phyloP scores from a whole-genome alignment of 2,888 invertebrate genomes.

The Nephrotoma guestfalica region DNA sequence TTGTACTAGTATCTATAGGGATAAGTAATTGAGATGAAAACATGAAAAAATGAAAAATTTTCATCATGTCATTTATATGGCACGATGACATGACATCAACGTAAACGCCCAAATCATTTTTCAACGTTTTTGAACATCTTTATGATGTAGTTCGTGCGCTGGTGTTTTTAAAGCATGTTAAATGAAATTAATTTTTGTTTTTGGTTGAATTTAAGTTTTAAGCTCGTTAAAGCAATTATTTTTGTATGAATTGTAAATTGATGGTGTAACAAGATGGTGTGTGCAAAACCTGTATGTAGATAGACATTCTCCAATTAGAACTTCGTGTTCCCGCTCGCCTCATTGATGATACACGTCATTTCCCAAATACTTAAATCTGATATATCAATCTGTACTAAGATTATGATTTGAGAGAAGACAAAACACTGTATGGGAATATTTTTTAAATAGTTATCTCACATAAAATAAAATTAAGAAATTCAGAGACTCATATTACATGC shows the following conservation, averaged over 20 bases:
- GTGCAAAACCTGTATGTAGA: neutral
- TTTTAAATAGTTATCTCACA: neutral
- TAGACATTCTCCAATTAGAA: too few species aligned
- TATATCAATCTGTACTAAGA: neutral
- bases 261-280: neutral
- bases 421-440: neutral
- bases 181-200: neutral
- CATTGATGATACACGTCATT: neutral
- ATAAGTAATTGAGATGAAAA: neutral
- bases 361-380: neutral
- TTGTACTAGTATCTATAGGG: neutral
- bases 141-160: neutral
- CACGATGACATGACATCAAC: constrained; percentile 2
- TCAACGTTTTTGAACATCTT: neutral
- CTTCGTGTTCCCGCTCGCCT: too few species aligned
- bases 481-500: neutral
- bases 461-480: neutral
- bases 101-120: constrained; percentile 2
- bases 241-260: neutral
- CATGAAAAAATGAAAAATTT: neutral
- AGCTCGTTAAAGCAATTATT: neutral
- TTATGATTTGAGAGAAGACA: neutral
- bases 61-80: neutral
- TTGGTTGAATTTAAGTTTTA: neutral
- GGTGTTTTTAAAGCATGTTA: neutral